Evolutionary conservation across 2,888 invertebrate genomes (phyloP).

Genomic region (Malachius bipustulatus): DNA sequence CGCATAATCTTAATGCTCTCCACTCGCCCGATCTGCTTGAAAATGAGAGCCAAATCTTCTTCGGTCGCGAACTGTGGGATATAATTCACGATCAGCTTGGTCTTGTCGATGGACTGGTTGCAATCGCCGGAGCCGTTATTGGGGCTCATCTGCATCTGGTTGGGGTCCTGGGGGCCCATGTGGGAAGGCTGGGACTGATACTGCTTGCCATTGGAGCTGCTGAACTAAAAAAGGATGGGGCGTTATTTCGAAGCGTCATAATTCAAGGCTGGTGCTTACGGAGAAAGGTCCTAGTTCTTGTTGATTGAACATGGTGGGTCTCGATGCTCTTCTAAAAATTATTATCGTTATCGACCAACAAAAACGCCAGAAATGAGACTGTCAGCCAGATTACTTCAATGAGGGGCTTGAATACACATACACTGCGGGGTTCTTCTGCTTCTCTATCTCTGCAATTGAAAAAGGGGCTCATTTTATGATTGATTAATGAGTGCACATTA

Average conservation of each 20-base stretch:
- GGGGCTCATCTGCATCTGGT: constrained; percentile 11
- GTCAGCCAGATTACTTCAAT: constrained; percentile 2
- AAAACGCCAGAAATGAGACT: neutral
- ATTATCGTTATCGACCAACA: no score
- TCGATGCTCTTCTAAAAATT: neutral
- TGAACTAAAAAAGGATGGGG: neutral
- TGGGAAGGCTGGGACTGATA: no score
- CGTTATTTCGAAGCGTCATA: neutral
- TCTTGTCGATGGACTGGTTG: constrained; percentile 34
- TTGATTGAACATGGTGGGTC: neutral
- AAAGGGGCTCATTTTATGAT: no score
- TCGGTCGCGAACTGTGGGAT: constrained; percentile 89
- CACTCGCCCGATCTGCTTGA: constrained; percentile 77
- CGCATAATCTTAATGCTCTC: constrained; percentile 88
- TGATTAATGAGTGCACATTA: no score
- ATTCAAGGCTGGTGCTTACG: constrained; percentile 1
- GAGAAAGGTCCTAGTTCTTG: constrained; percentile 3
- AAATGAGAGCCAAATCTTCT: constrained; percentile 79
- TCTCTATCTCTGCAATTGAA: no score
- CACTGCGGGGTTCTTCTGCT: no score
- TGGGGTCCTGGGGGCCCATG: no score
- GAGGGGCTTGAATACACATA: no score
- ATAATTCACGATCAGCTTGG: constrained; percentile 91
- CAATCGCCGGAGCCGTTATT: constrained; percentile 31
- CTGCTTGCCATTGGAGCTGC: neutral